A percentile compares a stretch with the other conserved stretches of the same genome.
Conservation (phyloP, 1,140 invertebrate genomes). For the Listronotus oregonensis region DNA sequence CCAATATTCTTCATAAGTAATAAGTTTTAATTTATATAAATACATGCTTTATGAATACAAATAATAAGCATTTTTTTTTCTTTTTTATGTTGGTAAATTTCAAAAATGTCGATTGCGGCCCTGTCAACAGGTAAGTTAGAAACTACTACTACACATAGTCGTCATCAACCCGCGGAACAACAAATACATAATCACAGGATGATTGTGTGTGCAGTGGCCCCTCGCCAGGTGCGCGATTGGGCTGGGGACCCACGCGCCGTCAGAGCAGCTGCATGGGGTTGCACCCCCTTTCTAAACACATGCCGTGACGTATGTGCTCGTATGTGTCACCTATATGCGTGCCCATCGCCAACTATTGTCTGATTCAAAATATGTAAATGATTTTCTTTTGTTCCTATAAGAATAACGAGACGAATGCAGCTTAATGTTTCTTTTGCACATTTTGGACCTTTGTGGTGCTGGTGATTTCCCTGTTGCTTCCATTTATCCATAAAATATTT, state of each 20-base stretch:
- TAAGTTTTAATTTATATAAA: too few species aligned
- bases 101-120: neutral
- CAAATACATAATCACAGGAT: slow-evolving; percentile 46
- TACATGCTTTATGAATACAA: neutral
- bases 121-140: slow-evolving; percentile 29
- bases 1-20: too few species aligned
- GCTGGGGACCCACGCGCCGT: slow-evolving; percentile 45
- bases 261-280: slow-evolving; percentile 45
- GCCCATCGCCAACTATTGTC: slow-evolving; percentile 45
- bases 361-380: slow-evolving; percentile 45
- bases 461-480: neutral
- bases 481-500: too few species aligned
- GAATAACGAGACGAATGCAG: slow-evolving; percentile 1
- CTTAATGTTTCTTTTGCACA: slow-evolving; percentile 9
- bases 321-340: slow-evolving; percentile 50
- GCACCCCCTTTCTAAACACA: slow-evolving; percentile 46
- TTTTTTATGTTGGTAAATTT: neutral
- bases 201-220: slow-evolving; percentile 41
- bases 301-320: slow-evolving; percentile 50
- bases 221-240: slow-evolving; percentile 42
- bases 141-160: slow-evolving; percentile 4
- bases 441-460: slow-evolving; percentile 1
- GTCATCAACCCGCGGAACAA: slow-evolving; percentile 19
- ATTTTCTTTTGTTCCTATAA: slow-evolving; percentile 22
- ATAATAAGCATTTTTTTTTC: neutral